Conservation (phyloP, 2,888 invertebrate species). For the Operophtera brumata region DNA sequence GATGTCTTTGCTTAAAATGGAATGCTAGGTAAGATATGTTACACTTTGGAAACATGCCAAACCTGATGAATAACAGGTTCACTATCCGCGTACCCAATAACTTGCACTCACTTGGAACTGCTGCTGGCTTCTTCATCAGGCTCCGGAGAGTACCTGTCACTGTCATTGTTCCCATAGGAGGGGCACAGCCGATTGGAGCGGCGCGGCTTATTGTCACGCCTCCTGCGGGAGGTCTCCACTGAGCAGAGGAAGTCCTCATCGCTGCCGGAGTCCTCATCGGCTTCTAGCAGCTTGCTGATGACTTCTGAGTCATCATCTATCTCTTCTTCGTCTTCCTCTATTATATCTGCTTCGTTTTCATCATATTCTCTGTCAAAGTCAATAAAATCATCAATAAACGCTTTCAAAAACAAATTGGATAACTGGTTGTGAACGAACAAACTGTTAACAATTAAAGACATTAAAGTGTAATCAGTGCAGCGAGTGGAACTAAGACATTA, state of each 20-base stretch:
- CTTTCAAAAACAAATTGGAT: no score
- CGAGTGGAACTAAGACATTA: no score
- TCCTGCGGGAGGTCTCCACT: slow-evolving; percentile 40
- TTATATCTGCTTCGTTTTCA: slow-evolving; percentile 41
- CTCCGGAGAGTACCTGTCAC: slow-evolving; percentile 41
- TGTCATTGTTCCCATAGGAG: slow-evolving; percentile 44
- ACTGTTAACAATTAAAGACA: no score
- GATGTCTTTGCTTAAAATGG: no score
- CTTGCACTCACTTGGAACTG: slow-evolving; percentile 41
- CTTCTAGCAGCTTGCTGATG: slow-evolving; percentile 66
- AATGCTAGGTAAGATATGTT: background rate
- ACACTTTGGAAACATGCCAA: no score
- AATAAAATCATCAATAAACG: no score
- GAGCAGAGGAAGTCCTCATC: slow-evolving; percentile 61
- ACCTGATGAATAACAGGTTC: no score
- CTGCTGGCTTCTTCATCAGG: slow-evolving; percentile 40
- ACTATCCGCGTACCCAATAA: background rate
- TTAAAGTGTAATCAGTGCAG: no score
- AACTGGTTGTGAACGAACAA: no score
- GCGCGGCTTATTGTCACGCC: slow-evolving; percentile 39
- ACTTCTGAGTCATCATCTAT: slow-evolving; percentile 68
- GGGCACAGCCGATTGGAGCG: slow-evolving; percentile 55
- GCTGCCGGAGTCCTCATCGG: slow-evolving; percentile 55
- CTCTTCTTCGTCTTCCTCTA: slow-evolving; percentile 52
- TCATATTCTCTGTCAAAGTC: slow-evolving; percentile 35